Percentiles rank a stretch among this genome's conserved stretches.
Evolutionary conservation across 2,888 invertebrate species (phyloP).

Genomic region (Eulithis prunata): DNA sequence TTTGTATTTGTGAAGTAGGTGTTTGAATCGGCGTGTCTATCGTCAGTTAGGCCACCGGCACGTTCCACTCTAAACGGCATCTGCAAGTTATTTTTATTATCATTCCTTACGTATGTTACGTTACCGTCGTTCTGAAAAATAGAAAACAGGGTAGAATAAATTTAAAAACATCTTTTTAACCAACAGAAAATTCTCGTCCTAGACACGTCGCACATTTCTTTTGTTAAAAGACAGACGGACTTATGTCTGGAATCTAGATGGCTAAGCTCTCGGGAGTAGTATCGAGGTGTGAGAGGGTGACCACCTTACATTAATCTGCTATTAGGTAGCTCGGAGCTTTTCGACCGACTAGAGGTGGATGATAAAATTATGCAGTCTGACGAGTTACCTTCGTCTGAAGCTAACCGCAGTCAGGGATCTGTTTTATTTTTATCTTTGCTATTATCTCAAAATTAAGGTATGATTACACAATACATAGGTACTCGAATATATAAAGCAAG

Average conservation of each 20-base stretch:
- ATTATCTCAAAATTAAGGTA: not conserved
- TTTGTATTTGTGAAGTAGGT: too few species aligned
- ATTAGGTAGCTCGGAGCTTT: slow-evolving; percentile 12
- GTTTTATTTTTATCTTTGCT: not conserved
- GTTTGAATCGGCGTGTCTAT: too few species aligned
- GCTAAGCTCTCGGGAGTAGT: slow-evolving; percentile 34
- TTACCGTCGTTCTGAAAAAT: not conserved
- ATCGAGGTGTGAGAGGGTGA: slow-evolving; percentile 36
- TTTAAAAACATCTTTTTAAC: not conserved
- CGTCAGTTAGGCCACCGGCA: too few species aligned
- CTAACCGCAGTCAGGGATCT: not conserved
- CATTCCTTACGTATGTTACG: too few species aligned
- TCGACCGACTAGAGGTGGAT: slow-evolving; percentile 15
- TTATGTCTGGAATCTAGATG: slow-evolving; percentile 32
- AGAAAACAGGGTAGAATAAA: not conserved
- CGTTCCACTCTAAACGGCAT: too few species aligned
- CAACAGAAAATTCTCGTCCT: not conserved
- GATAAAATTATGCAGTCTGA: slow-evolving; percentile 26
- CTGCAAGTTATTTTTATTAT: too few species aligned
- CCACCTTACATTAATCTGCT: slow-evolving; percentile 36
- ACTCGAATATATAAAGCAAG: too few species aligned
- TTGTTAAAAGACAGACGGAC: slow-evolving; percentile 38
- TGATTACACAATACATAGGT: too few species aligned
- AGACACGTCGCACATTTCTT: slow-evolving; percentile 23
- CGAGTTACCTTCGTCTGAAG: slow-evolving; percentile 1